These are phyloP conservation scores for Anniella stebbinsi DNA, from an alignment of 2,797 vertebrate genomes.

Conservation along the genomic window DNA sequence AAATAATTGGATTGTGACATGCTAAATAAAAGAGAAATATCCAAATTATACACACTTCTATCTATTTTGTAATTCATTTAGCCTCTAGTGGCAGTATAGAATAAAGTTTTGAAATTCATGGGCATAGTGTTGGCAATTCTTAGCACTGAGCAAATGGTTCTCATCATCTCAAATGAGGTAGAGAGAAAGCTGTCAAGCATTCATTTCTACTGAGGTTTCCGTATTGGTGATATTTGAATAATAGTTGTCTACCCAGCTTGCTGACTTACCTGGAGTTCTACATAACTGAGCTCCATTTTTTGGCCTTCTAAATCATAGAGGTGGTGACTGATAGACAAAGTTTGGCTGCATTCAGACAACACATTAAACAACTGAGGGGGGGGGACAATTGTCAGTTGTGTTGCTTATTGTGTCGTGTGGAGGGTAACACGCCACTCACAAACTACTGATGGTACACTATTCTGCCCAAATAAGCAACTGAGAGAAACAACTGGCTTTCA, in stretches of 20 bases:
- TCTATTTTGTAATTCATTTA: constrained; percentile 6
- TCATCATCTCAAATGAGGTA: not conserved
- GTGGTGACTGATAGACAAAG: not conserved
- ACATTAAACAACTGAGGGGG: too few relatives aligned
- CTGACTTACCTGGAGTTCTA: not conserved
- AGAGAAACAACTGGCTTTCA: too few relatives aligned
- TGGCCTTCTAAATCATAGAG: not conserved
- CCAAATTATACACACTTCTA: not conserved
- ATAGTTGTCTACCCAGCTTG: not conserved
- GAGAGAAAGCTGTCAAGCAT: not conserved
- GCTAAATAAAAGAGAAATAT: not conserved
- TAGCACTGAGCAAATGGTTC: not conserved
- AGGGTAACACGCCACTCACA: too few relatives aligned
- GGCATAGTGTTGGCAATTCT: not conserved
- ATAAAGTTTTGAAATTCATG: not conserved
- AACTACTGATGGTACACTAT: too few relatives aligned
- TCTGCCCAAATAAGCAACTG: too few relatives aligned
- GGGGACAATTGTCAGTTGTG: too few relatives aligned
- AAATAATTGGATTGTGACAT: not conserved
- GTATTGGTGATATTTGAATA: not conserved
- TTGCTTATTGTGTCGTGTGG: too few relatives aligned
- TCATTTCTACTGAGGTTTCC: not conserved
- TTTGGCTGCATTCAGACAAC: too few relatives aligned
- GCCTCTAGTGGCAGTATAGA: not conserved
- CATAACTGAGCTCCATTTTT: not conserved